A percentile compares a stretch with the other conserved stretches of the same genome.
Evolutionary conservation across 1,140 invertebrate species (phyloP).

Genomic region (Scaptomyza montana): DNA sequence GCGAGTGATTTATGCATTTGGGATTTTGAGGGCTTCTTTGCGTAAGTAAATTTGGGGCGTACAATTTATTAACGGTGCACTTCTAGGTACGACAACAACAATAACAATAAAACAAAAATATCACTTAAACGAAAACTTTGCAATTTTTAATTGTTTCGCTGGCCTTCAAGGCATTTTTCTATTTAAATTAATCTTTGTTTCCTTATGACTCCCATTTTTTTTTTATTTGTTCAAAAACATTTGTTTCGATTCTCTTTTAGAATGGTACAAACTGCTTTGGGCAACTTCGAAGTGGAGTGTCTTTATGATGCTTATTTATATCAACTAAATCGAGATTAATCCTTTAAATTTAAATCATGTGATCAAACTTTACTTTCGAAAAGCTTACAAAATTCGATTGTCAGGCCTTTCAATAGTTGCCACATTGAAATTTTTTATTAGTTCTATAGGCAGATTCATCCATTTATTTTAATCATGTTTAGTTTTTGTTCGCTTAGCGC

Average conservation of each 20-base stretch:
- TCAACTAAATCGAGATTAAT: too few species aligned
- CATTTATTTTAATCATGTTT: background rate
- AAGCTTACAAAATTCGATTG: background rate
- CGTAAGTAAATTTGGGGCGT: conserved; percentile 63
- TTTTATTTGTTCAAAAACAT: background rate
- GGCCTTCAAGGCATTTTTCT: too few species aligned
- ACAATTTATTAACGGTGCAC: conserved; percentile 71
- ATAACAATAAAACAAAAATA: too few species aligned
- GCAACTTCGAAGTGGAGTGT: too few species aligned
- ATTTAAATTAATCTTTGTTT: too few species aligned
- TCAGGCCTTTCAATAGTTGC: background rate
- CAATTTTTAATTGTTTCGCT: conserved; percentile 13
- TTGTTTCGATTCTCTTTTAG: background rate
- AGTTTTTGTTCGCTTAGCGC: too few species aligned
- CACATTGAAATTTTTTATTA: too few species aligned
- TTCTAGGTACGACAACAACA: conserved; percentile 10
- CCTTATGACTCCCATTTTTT: background rate
- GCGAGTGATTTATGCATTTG: conserved; percentile 74
- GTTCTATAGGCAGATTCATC: background rate
- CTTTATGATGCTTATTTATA: too few species aligned
- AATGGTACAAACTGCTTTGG: too few species aligned
- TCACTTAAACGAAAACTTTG: conserved; percentile 9
- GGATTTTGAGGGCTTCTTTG: conserved; percentile 49
- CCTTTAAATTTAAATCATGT: too few species aligned
- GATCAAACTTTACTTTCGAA: too few species aligned